These are phyloP conservation scores for Drosophila fungiperda DNA, from an alignment of 2,888 invertebrate species.

Conservation along the genomic window DNA sequence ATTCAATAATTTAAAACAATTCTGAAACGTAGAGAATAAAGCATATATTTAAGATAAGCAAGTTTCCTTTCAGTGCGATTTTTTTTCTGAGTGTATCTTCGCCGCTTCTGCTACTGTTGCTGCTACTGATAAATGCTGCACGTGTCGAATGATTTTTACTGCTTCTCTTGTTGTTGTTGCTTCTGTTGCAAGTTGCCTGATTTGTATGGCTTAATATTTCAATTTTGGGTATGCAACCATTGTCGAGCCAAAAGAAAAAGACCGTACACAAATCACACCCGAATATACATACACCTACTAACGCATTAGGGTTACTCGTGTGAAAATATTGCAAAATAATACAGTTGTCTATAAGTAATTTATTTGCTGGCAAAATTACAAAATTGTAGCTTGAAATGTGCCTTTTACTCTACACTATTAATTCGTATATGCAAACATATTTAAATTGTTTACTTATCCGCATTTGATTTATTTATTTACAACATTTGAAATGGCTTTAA, in stretches of 20 bases:
- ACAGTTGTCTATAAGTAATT: neutral
- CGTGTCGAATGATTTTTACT: conserved; percentile 61
- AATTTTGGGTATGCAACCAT: conserved; percentile 52
- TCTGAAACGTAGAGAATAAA: neutral
- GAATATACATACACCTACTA: neutral
- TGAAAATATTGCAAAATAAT: neutral
- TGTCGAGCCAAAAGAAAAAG: neutral
- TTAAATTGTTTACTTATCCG: too few relatives aligned
- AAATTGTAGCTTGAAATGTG: neutral
- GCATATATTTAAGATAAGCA: neutral
- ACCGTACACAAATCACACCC: conserved; percentile 5
- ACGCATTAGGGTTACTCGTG: conserved; percentile 31
- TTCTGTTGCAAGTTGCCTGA: conserved; percentile 58
- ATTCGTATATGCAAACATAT: too few relatives aligned
- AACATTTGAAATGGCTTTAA: neutral
- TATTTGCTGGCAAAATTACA: neutral
- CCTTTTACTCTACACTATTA: neutral
- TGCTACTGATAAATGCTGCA: conserved; percentile 61
- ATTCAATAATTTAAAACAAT: neutral
- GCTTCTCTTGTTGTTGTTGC: conserved; percentile 4
- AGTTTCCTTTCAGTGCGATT: neutral
- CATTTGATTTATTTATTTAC: neutral
- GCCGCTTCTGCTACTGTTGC: neutral
- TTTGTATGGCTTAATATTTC: conserved; percentile 76
- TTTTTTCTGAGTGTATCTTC: neutral